phyloP scores from a whole-genome alignment of 2,113 vertebrate genomes.

The Anolis carolinensis region DNA sequence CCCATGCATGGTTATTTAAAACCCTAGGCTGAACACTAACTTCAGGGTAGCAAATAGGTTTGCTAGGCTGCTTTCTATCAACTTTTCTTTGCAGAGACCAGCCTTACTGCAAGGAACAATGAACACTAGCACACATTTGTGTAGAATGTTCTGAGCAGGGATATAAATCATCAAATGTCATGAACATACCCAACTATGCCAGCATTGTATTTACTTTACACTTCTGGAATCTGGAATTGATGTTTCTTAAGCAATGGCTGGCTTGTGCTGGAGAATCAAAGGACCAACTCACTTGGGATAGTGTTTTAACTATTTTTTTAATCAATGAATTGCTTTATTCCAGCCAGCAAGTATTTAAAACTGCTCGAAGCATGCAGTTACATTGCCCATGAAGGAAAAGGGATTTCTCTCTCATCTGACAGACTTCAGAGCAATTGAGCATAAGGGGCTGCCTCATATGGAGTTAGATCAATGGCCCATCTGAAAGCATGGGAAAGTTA shows the following conservation, averaged over 20 bases:
- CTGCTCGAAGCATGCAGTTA: background rate
- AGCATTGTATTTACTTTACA: slow-evolving; percentile 1
- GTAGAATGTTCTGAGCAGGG: background rate
- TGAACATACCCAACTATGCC: background rate
- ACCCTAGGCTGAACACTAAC: background rate
- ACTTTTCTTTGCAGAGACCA: background rate
- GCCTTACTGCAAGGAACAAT: background rate
- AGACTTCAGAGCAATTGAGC: background rate
- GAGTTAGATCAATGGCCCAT: background rate
- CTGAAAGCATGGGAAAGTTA: too few species aligned
- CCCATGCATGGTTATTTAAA: background rate
- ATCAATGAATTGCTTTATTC: slow-evolving; percentile 40
- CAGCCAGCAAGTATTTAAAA: slow-evolving; percentile 24
- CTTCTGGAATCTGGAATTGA: slow-evolving; percentile 4
- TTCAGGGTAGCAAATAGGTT: background rate
- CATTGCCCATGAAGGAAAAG: slow-evolving; percentile 33
- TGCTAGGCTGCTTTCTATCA: background rate
- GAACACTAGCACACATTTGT: background rate
- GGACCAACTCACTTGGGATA: slow-evolving; percentile 6
- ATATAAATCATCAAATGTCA: slow-evolving; percentile 14
- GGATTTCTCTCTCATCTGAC: background rate
- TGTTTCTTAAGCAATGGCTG: slow-evolving; percentile 2
- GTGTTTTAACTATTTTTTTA: slow-evolving; percentile 28
- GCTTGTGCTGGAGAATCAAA: slow-evolving; percentile 28
- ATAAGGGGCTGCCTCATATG: background rate